Conservation (phyloP, 2,888 invertebrate genomes). For the Lasioglossum figueresi region DNA sequence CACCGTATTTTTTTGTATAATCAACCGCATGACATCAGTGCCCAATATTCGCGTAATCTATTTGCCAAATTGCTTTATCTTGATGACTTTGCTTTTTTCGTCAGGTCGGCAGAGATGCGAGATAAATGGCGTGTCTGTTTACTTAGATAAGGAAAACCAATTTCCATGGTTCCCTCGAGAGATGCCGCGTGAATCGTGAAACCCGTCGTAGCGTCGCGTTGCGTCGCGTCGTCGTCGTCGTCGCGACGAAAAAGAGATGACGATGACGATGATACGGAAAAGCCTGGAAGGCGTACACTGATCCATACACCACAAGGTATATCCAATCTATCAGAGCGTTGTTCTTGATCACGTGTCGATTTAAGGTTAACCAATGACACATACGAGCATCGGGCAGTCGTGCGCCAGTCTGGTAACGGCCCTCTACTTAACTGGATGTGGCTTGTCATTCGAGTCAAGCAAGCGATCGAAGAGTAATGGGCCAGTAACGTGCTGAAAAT, state of each 20-base stretch:
- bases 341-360: slow-evolving; percentile 66
- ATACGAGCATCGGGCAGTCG: slow-evolving; percentile 42
- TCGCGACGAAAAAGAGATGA: background rate
- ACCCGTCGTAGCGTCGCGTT: background rate
- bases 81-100: background rate
- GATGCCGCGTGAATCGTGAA: slow-evolving; percentile 13
- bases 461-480: slow-evolving; percentile 46
- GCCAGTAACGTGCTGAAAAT: slow-evolving; percentile 21
- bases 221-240: background rate
- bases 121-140: background rate
- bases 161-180: background rate
- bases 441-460: slow-evolving; percentile 34
- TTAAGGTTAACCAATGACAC: slow-evolving; percentile 73
- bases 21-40: background rate
- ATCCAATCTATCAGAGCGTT: slow-evolving; percentile 73
- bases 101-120: background rate
- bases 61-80: background rate
- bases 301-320: background rate
- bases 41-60: background rate
- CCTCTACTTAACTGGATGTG: slow-evolving; percentile 42
- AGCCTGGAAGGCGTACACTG: background rate
- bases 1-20: background rate
- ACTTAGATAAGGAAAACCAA: slow-evolving; percentile 11
- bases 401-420: slow-evolving; percentile 55
- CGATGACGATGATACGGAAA: background rate